Evolutionary conservation across 1,140 invertebrate species (phyloP).

Genomic region (Lordiphosa clarofinis): DNA sequence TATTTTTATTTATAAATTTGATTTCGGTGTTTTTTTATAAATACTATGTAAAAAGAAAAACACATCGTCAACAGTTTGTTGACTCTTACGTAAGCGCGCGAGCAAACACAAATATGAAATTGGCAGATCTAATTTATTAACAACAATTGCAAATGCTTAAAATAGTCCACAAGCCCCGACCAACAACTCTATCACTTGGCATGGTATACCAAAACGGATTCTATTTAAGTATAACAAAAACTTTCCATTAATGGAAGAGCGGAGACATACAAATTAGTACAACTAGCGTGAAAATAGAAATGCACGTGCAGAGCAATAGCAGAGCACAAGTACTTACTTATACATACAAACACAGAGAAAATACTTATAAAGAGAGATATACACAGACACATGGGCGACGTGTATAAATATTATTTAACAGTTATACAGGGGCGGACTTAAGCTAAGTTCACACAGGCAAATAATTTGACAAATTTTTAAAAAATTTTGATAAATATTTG

Average conservation of each 20-base stretch:
- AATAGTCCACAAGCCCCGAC: constrained; percentile 25
- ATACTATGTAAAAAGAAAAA: constrained; percentile 9
- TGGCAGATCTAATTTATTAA: constrained; percentile 54
- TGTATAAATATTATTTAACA: constrained; percentile 41
- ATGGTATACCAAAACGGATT: constrained; percentile 13
- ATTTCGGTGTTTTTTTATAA: constrained; percentile 20
- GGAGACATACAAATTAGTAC: constrained; percentile 23
- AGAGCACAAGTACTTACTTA: constrained; percentile 1
- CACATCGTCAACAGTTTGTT: constrained; percentile 61
- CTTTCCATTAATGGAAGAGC: constrained; percentile 37
- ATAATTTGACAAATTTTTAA: too few species aligned
- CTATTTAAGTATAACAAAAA: constrained; percentile 27
- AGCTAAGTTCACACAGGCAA: too few species aligned
- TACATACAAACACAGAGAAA: neutral
- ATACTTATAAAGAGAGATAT: constrained; percentile 3
- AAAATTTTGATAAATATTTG: too few species aligned
- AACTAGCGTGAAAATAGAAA: constrained; percentile 22
- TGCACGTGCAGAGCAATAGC: constrained; percentile 31
- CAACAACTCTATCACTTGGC: constrained; percentile 5
- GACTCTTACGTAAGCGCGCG: constrained; percentile 63
- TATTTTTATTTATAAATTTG: constrained; percentile 56
- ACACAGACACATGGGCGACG: constrained; percentile 4
- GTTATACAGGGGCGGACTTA: constrained; percentile 21
- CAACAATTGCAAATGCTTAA: constrained; percentile 37
- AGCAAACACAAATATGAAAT: constrained; percentile 30